Evolutionary conservation across 2,888 invertebrate genomes (phyloP).

Genomic region (Pomacea canaliculata): DNA sequence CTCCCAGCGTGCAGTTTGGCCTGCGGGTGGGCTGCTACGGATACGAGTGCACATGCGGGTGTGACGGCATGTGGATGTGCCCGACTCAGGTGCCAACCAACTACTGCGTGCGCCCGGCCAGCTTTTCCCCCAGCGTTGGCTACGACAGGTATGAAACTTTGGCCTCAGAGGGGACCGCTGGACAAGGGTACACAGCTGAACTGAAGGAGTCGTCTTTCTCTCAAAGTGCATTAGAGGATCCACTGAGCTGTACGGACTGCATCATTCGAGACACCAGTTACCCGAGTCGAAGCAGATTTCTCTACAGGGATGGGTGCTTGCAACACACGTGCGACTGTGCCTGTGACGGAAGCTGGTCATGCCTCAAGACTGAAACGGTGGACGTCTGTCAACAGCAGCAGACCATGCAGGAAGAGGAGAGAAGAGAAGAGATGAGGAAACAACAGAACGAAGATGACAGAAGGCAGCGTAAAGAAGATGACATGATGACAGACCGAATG

Average conservation of each 20-base stretch:
- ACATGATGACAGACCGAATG: background rate
- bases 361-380: slow-evolving; percentile 42
- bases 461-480: background rate
- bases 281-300: slow-evolving; percentile 41
- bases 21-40: slow-evolving; percentile 37
- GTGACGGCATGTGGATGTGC: slow-evolving; percentile 53
- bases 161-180: slow-evolving; percentile 5
- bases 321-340: slow-evolving; percentile 49
- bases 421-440: background rate
- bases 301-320: slow-evolving; percentile 47
- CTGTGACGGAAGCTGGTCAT: slow-evolving; percentile 54
- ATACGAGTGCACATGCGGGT: slow-evolving; percentile 50
- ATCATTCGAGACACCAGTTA: slow-evolving; percentile 32
- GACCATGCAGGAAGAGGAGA: background rate
- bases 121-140: slow-evolving; percentile 1
- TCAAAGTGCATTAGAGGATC: background rate
- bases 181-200: background rate
- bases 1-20: slow-evolving; percentile 39
- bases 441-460: background rate
- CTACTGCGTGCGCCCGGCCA: slow-evolving; percentile 29
- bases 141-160: slow-evolving; percentile 7
- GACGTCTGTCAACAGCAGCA: slow-evolving; percentile 33
- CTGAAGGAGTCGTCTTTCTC: background rate
- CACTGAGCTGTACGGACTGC: slow-evolving; percentile 26
- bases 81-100: slow-evolving; percentile 36